Evolutionary conservation across 2,113 vertebrate genomes (phyloP).

Genomic region (Poecile atricapillus): DNA sequence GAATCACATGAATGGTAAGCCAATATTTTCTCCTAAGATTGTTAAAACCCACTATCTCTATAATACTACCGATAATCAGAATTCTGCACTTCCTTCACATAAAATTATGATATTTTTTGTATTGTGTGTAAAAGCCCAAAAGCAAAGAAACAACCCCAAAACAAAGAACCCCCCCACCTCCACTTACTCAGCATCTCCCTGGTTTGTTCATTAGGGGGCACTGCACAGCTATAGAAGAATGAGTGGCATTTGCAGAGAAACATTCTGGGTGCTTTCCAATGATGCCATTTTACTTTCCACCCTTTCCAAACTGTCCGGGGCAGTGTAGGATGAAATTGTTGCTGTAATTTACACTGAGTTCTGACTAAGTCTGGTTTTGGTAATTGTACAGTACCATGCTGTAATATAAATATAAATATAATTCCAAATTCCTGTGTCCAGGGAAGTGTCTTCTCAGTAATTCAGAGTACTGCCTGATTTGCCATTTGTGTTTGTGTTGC

Average conservation of each 20-base stretch:
- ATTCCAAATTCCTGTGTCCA: background rate
- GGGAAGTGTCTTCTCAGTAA: background rate
- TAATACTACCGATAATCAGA: background rate
- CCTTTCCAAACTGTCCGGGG: background rate
- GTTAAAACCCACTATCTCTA: background rate
- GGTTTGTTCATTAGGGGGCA: constrained; percentile 11
- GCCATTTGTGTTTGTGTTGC: background rate
- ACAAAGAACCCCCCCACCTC: background rate
- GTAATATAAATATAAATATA: background rate
- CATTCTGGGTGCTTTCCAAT: background rate
- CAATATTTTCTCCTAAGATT: background rate
- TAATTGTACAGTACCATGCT: background rate
- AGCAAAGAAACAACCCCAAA: background rate
- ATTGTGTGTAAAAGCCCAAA: background rate
- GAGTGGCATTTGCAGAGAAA: background rate
- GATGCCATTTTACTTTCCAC: background rate
- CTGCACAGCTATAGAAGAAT: background rate
- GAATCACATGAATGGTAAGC: background rate
- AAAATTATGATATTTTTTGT: background rate
- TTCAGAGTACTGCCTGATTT: background rate
- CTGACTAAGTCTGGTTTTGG: background rate
- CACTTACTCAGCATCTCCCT: background rate
- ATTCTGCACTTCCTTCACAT: background rate
- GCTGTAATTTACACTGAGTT: background rate
- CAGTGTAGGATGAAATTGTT: background rate